These are phyloP conservation scores for Anolis apletophallus DNA, from an alignment of 2,797 vertebrate species.

Conservation along the genomic window DNA sequence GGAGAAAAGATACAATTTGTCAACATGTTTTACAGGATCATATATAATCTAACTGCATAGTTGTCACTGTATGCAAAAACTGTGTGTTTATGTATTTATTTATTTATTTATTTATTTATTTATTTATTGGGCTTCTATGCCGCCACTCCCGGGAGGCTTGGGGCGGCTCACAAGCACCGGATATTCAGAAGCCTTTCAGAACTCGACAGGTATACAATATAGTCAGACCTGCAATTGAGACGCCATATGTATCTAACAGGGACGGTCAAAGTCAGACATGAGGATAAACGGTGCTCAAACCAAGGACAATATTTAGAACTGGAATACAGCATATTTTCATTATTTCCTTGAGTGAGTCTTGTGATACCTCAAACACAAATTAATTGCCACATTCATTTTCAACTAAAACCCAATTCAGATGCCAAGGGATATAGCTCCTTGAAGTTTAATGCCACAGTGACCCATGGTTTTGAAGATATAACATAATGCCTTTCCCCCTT, in stretches of 20 bases:
- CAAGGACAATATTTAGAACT: neutral
- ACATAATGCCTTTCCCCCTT: neutral
- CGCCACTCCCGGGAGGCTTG: no score
- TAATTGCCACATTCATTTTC: neutral
- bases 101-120: no score
- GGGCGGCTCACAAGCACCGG: no score
- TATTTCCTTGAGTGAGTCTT: neutral
- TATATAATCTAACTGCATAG: neutral
- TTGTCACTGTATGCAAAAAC: no score
- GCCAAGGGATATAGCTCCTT: neutral
- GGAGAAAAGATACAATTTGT: neutral
- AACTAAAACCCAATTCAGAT: neutral
- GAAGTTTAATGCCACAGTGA: neutral
- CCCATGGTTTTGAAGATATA: neutral
- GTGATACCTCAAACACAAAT: neutral
- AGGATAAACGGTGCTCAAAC: neutral
- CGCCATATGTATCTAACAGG: neutral
- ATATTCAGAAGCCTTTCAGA: neutral
- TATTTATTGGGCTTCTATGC: no score
- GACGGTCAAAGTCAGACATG: neutral
- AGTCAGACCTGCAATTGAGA: neutral
- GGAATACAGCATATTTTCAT: neutral
- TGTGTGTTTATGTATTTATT: no score
- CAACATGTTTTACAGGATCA: neutral
- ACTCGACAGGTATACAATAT: neutral